Evolutionary conservation across 2,113 vertebrate species (phyloP), one percentile per base, ranked within the genome.

Genomic region (Tursiops truncatus): DNA sequence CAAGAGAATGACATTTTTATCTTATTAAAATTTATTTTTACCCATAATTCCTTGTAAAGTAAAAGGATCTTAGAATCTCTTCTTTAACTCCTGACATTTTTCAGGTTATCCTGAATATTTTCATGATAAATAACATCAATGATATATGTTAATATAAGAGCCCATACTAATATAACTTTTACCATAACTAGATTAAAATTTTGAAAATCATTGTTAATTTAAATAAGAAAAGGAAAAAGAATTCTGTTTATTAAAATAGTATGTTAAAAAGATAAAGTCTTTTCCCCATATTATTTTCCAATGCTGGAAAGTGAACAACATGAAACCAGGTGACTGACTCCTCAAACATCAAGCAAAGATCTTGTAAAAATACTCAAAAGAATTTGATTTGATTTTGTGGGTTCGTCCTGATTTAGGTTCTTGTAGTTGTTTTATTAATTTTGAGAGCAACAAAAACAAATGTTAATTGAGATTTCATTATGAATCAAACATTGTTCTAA

Each of bases 1-100:
- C 25, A 93, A 96, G 18, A 86, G n/a, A 80, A 87, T 93, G 85
- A 41, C n/a, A 93, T 81, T 88, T 79, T 79, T 79, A 50, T 81
- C 36, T 79, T 92, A 88, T 86, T 80, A 93, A 94, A 89, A 85
- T 84, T 82, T 94, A 92, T n/a, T 89, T 92, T 79, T 56, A 93
- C 18, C n/a, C 20, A 25, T 65, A 87, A 83, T 18, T 8, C 53
- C 21, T 38, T 92, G 21, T 89, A 14, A 81, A 89, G 50, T 93
- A 80, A 94, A 77, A 74, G 73, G 26, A 33, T 79, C 21, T 53
- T 89, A 2, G 25, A 18, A 44, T 79, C 14, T 82, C 56, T 77
- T 93, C 65, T 94, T 71, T 92, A 80, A 67, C 65, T 12, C 62
- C 15, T 77, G n/a, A 84, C 8, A 58, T 73, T 88, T 82, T 79